phyloP scores from a whole-genome alignment of 1,140 invertebrate genomes.

The Drosophila funebris region DNA sequence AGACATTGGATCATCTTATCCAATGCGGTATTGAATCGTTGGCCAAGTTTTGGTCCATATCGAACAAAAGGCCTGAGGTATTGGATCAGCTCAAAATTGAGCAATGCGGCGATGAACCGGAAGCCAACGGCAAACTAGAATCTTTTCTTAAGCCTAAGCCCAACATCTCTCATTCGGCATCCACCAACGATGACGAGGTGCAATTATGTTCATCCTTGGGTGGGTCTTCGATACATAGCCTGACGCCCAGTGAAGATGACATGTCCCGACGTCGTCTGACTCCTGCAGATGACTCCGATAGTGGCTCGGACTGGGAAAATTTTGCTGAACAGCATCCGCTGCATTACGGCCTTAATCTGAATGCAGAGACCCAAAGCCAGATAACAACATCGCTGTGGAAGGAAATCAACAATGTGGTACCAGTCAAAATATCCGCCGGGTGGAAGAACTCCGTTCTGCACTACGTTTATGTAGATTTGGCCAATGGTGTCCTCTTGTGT shows the following conservation, averaged over 20 bases:
- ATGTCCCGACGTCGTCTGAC: constrained; percentile 59
- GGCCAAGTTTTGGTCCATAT: constrained; percentile 86
- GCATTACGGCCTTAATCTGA: constrained; percentile 85
- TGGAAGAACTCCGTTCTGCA: constrained; percentile 74
- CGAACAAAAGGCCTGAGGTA: constrained; percentile 85
- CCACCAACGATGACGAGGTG: constrained; percentile 59
- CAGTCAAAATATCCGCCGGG: constrained; percentile 84
- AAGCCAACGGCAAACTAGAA: constrained; percentile 82
- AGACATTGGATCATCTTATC: constrained; percentile 88
- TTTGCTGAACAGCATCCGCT: constrained; percentile 85
- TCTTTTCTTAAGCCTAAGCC: constrained; percentile 85
- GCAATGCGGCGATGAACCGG: constrained; percentile 42
- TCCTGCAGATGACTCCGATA: constrained; percentile 68
- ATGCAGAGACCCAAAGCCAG: constrained; percentile 87
- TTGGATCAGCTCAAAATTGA: constrained; percentile 44
- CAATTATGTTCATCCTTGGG: constrained; percentile 72
- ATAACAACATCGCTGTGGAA: constrained; percentile 89
- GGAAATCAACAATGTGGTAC: constrained; percentile 88
- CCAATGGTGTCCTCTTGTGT: constrained; percentile 67
- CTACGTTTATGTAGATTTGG: constrained; percentile 75
- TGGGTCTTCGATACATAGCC: constrained; percentile 77
- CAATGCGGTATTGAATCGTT: constrained; percentile 87
- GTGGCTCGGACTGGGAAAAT: constrained; percentile 87
- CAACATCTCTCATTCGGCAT: constrained; percentile 69
- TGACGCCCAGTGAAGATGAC: constrained; percentile 78